Evolutionary conservation across 2,797 vertebrate genomes (phyloP).

Genomic region (Ceryle rudis): DNA sequence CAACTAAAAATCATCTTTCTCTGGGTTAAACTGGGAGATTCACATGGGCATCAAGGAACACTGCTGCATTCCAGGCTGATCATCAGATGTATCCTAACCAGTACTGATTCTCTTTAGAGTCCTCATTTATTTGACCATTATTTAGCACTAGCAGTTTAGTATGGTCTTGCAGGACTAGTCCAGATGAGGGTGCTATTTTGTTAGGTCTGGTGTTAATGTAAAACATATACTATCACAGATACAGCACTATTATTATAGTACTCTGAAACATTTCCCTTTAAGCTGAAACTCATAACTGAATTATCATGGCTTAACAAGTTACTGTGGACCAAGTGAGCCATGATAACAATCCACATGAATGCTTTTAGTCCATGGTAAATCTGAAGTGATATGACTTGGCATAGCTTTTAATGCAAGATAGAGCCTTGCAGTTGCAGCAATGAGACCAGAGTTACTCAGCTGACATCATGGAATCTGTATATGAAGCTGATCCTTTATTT

Average conservation of each 20-base stretch:
- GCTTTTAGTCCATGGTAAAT: neutral
- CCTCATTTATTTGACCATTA: neutral
- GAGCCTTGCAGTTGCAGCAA: neutral
- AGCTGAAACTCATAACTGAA: constrained; percentile 23
- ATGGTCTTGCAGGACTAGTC: neutral
- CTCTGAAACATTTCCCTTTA: neutral
- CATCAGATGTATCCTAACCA: neutral
- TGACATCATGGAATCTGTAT: neutral
- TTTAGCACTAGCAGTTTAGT: neutral
- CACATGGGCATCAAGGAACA: neutral
- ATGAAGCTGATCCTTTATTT: neutral
- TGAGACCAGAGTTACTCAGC: neutral
- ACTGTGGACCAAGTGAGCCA: constrained; percentile 4
- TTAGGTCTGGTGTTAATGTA: neutral
- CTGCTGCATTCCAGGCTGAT: neutral
- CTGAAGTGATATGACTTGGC: neutral
- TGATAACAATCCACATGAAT: neutral
- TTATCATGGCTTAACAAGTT: constrained; percentile 30
- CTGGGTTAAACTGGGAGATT: neutral
- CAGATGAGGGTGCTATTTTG: neutral
- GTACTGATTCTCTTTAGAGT: neutral
- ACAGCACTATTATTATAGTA: neutral
- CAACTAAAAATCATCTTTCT: neutral
- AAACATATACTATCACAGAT: neutral
- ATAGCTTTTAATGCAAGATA: neutral